phyloP scores from a whole-genome alignment of 2,888 invertebrate species.

The Erebia epiphron region DNA sequence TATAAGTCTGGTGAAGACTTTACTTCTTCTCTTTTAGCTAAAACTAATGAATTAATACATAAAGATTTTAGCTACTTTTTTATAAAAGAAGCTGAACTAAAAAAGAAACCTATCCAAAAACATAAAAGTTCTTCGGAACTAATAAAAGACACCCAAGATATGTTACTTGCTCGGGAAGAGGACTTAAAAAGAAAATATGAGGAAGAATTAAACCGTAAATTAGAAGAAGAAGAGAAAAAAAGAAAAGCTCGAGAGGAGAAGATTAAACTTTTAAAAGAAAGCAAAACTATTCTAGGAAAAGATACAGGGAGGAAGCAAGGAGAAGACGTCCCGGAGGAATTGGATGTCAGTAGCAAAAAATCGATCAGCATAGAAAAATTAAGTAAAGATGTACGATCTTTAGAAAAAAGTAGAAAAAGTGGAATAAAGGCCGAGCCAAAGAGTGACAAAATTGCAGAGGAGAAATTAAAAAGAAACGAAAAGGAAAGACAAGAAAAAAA shows the following conservation, averaged over 20 bases:
- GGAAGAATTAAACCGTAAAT: slow-evolving; percentile 29
- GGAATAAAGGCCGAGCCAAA: background rate
- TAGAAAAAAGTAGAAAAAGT: slow-evolving; percentile 25
- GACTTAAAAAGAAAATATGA: slow-evolving; percentile 39
- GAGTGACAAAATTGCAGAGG: background rate
- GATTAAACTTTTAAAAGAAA: slow-evolving; percentile 13
- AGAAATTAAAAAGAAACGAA: slow-evolving; percentile 26
- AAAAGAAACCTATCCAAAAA: slow-evolving; percentile 32
- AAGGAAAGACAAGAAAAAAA: slow-evolving; percentile 39
- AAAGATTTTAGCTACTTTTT: slow-evolving; percentile 58
- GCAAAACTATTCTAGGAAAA: slow-evolving; percentile 18
- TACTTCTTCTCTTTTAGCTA: slow-evolving; percentile 26
- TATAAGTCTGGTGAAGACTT: slow-evolving; percentile 44
- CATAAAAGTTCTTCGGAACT: slow-evolving; percentile 57
- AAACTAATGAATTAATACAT: slow-evolving; percentile 36
- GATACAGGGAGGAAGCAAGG: slow-evolving; percentile 9
- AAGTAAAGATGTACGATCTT: slow-evolving; percentile 8
- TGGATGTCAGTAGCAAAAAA: slow-evolving; percentile 5
- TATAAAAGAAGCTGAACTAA: slow-evolving; percentile 43
- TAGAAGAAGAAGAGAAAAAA: slow-evolving; percentile 30
- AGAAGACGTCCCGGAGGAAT: slow-evolving; percentile 1
- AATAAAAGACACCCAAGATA: slow-evolving; percentile 55
- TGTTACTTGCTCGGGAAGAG: slow-evolving; percentile 44
- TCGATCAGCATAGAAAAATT: slow-evolving; percentile 8
- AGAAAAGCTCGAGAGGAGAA: slow-evolving; percentile 22